phyloP scores from a whole-genome alignment of 2,888 invertebrate species.

The Thecophora atra region DNA sequence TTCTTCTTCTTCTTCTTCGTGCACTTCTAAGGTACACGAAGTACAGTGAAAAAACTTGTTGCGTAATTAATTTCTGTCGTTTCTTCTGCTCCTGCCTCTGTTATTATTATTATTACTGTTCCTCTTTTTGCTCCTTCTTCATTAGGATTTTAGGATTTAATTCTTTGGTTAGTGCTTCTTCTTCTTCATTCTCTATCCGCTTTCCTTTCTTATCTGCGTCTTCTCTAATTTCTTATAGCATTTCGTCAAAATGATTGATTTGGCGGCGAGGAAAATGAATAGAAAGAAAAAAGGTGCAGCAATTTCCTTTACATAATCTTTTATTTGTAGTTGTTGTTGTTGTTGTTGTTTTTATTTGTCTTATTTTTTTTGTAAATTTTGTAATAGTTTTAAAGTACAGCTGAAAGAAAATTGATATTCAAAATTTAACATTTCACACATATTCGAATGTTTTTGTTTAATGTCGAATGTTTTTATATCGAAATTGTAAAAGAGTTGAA shows the following conservation, averaged over 20 bases:
- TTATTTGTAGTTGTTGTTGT: not conserved
- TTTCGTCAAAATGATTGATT: slow-evolving; percentile 65
- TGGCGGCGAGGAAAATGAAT: slow-evolving; percentile 63
- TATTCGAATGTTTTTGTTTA: too few species aligned
- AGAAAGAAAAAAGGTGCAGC: not conserved
- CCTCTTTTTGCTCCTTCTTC: not conserved
- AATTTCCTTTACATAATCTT: not conserved
- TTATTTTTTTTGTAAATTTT: too few species aligned
- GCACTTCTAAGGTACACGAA: not conserved
- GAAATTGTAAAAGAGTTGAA: too few species aligned
- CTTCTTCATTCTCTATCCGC: not conserved
- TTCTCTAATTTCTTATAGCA: slow-evolving; percentile 31
- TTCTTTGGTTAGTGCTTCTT: not conserved
- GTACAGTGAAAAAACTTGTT: not conserved
- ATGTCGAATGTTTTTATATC: too few species aligned
- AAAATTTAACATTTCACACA: too few species aligned
- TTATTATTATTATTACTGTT: not conserved
- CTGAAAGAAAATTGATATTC: too few species aligned
- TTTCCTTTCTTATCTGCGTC: not conserved
- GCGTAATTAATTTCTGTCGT: too few species aligned
- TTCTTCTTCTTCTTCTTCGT: not conserved
- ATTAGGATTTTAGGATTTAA: not conserved
- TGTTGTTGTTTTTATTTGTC: not conserved
- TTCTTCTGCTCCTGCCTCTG: not conserved
- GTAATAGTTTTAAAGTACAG: too few species aligned